Base-by-base conservation (phyloP, 2,113 vertebrate genomes). In the Halcyon malimbica region DNA sequence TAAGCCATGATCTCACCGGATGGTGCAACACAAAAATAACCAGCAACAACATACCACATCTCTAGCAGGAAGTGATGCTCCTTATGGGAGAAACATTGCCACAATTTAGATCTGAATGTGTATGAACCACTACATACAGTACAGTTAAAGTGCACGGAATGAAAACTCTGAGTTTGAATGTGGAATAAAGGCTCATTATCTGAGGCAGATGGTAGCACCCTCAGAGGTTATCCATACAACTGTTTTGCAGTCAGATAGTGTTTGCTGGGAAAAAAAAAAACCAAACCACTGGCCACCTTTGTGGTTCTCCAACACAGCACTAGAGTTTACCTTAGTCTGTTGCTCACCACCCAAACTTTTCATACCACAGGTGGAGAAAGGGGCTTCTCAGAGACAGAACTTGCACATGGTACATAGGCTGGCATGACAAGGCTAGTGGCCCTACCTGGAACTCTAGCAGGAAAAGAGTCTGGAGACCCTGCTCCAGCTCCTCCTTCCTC, bases 391-490 rank as follows among this genome's bases (percentile, higher is more conserved):
- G 16, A 87, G 41, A 28, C 39, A 88, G 42, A 44, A 79, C 29
- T 68, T 16, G 62, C 65, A 11, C 5, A 31, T 19, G 23, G 33
- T 63, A 10, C 31, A 13, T 4, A 89, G 44, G 33, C 57, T 62
- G 16, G 23, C 25, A 59, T 11, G 21, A 50, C 44, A 87, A n/a
- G 24, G 28, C 17, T 53, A 48, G 13, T 16, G 19, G 46, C 23
- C 96, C 56, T 98, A 99, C 99, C 99, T 35, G 99, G 99, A 57
- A 99, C 98, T 97, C 99, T 97, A 12, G 98, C 97, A 68, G 99
- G 98, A 87, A 99, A 99, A 37, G 98, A 98, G 70, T 99, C 98
- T 13, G 98, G 98, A 83, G 98, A 98, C n/a, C 99, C 99, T 16
- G 98, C 98, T 95, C 99, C 98, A 74, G 98, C 98, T 42, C 98